These are phyloP conservation scores for Sebastiscus albofasciatus DNA, from an alignment of 2,797 vertebrate genomes.

Conservation along the genomic window DNA sequence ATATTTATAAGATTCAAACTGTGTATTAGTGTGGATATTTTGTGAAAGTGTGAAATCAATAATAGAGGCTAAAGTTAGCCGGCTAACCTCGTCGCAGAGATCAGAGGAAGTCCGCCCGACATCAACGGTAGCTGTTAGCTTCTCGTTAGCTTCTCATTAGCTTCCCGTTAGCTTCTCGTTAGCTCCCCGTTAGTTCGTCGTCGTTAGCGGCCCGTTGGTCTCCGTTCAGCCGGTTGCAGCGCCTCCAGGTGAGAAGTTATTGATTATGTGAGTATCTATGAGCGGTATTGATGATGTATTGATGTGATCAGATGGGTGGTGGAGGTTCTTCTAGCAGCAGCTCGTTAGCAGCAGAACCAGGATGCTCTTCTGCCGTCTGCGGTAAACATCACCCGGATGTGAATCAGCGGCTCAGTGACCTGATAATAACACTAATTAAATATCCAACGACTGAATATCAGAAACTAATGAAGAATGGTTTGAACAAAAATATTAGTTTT, in stretches of 20 bases:
- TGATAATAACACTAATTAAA: background rate
- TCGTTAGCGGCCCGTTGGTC: slow-evolving; percentile 9
- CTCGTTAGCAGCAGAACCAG: slow-evolving; percentile 39
- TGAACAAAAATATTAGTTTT: fast-evolving
- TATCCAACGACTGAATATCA: background rate
- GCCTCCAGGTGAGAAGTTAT: background rate
- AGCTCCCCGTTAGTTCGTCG: background rate
- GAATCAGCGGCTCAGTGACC: slow-evolving; percentile 7
- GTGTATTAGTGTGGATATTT: background rate
- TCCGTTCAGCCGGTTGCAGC: background rate
- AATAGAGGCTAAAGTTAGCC: slow-evolving; percentile 63
- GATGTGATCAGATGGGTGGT: background rate
- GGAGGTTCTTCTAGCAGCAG: slow-evolving; percentile 34
- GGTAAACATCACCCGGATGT: slow-evolving; percentile 74
- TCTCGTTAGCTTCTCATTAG: slow-evolving; percentile 8
- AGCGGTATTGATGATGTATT: background rate
- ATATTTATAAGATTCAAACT: fast-evolving
- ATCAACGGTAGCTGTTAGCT: slow-evolving; percentile 43
- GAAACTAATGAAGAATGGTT: background rate
- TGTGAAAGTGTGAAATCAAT: background rate
- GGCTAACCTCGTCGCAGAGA: slow-evolving; percentile 75
- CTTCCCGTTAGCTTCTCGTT: slow-evolving; percentile 16
- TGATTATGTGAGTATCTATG: background rate
- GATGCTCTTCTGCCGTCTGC: slow-evolving; percentile 48
- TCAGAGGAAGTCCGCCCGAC: slow-evolving; percentile 61